Evolutionary conservation across 2,888 invertebrate species (phyloP).

Genomic region (Acleris cristana): DNA sequence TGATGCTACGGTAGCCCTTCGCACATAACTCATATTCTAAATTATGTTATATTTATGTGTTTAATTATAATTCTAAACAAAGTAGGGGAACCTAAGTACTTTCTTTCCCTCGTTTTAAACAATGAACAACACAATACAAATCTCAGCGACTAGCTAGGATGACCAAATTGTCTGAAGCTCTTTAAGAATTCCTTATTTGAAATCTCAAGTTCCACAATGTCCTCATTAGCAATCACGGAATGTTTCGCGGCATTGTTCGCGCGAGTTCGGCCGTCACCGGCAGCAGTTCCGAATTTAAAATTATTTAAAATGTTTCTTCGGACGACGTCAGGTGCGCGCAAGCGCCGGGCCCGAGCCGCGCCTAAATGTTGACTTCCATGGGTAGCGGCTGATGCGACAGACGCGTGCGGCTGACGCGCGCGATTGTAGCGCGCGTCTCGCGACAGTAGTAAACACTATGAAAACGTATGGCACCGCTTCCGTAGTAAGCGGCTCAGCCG

Average conservation of each 20-base stretch:
- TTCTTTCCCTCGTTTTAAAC: background rate
- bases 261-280: constrained; percentile 70
- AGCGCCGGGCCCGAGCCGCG: constrained; percentile 45
- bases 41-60: no score
- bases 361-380: no score
- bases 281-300: constrained; percentile 72
- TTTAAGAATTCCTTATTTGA: constrained; percentile 35
- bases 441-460: no score
- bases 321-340: constrained; percentile 62
- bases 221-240: constrained; percentile 79
- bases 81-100: background rate
- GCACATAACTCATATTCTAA: no score
- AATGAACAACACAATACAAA: constrained; percentile 19
- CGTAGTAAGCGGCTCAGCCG: no score
- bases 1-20: no score
- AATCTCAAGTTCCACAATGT: constrained; percentile 70
- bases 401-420: no score
- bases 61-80: no score
- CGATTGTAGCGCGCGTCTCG: no score
- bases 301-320: constrained; percentile 67
- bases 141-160: constrained; percentile 15
- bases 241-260: constrained; percentile 74
- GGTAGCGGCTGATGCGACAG: no score
- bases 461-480: no score
- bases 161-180: constrained; percentile 28